phyloP scores from a whole-genome alignment of 2,888 invertebrate genomes.

The Caenorhabditis zanzibari region DNA sequence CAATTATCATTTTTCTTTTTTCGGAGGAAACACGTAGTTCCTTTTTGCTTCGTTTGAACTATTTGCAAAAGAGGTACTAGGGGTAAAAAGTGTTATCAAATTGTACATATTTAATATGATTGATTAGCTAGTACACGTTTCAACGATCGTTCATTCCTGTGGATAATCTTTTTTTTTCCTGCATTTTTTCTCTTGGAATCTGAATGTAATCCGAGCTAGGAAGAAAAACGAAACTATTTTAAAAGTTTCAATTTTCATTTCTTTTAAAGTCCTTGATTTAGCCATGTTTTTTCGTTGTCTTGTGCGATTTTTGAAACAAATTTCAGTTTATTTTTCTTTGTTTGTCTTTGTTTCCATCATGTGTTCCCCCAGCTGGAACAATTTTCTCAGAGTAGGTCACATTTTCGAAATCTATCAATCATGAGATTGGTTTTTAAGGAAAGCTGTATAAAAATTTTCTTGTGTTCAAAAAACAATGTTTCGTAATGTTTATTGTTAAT shows the following conservation, averaged over 20 bases:
- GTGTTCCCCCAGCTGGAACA: background rate
- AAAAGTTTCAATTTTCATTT: slow-evolving; percentile 41
- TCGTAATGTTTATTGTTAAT: no score
- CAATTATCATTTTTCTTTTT: slow-evolving; percentile 33
- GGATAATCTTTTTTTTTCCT: no score
- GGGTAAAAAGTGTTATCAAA: slow-evolving; percentile 33
- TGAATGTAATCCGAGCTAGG: slow-evolving; percentile 39
- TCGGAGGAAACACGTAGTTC: slow-evolving; percentile 28
- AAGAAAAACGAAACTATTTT: slow-evolving; percentile 35
- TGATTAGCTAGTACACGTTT: slow-evolving; percentile 39
- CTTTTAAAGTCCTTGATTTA: slow-evolving; percentile 5
- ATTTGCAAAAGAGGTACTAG: slow-evolving; percentile 14
- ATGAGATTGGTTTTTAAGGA: no score
- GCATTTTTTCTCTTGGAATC: background rate
- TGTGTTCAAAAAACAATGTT: no score
- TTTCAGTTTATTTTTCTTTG: background rate
- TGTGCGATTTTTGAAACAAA: background rate
- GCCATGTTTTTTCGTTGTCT: background rate
- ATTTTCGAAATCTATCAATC: no score
- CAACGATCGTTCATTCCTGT: slow-evolving; percentile 26
- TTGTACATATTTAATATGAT: slow-evolving; percentile 19
- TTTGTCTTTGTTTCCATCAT: background rate
- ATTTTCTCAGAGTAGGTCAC: background rate
- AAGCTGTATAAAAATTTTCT: no score
- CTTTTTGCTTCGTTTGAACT: slow-evolving; percentile 9